phyloP scores from a whole-genome alignment of 2,888 invertebrate genomes.

The Hoplodrina ambigua region DNA sequence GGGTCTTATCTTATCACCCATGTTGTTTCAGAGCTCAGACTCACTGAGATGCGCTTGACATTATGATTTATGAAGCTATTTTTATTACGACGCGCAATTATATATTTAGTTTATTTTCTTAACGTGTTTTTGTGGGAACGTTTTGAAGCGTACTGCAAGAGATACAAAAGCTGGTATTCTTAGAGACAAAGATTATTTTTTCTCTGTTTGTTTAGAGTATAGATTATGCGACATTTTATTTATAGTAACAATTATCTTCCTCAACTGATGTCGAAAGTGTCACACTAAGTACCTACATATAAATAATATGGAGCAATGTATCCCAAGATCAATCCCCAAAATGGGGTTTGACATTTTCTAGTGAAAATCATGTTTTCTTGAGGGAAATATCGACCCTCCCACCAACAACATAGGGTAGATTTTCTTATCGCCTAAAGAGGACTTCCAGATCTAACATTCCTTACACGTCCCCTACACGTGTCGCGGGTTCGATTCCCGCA shows the following conservation, averaged over 20 bases:
- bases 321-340: no score
- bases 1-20: constrained; percentile 84
- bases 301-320: neutral
- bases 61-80: constrained; percentile 84
- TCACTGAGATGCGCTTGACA: constrained; percentile 77
- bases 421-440: neutral
- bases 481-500: no score
- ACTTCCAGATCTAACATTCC: neutral
- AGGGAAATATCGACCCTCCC: no score
- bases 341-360: no score
- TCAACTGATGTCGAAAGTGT: constrained; percentile 18
- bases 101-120: constrained; percentile 44
- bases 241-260: constrained; percentile 18
- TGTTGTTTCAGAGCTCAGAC: constrained; percentile 76
- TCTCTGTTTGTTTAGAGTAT: constrained; percentile 17
- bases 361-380: no score
- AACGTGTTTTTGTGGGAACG: constrained; percentile 36
- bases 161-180: constrained; percentile 14
- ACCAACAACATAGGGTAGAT: neutral
- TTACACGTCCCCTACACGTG: neutral
- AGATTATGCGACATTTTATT: constrained; percentile 38
- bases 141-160: constrained; percentile 7
- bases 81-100: constrained; percentile 77
- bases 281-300: neutral
- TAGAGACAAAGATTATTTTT: constrained; percentile 12